These are phyloP conservation scores for Drosophila leonis DNA, from an alignment of 2,888 invertebrate species.

Conservation along the genomic window DNA sequence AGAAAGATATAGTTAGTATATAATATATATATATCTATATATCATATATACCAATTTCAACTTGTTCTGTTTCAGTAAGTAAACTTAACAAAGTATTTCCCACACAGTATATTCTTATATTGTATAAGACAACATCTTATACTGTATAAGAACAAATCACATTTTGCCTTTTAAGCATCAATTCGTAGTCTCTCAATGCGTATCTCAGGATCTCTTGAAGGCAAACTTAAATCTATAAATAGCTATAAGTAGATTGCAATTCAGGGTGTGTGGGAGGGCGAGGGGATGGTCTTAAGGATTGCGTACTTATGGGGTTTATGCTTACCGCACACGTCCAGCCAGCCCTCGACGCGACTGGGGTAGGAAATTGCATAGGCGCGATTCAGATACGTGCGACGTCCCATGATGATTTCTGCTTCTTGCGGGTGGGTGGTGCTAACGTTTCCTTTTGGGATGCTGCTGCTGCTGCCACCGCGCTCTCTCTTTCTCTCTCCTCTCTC, in stretches of 20 bases:
- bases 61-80: not conserved
- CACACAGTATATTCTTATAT: not conserved
- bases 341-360: conserved; percentile 85
- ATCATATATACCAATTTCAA: not conserved
- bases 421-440: conserved; percentile 30
- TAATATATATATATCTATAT: not conserved
- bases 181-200: not conserved
- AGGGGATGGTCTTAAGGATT: not conserved
- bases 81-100: too few relatives aligned
- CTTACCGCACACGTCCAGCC: conserved; percentile 86
- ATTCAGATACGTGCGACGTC: conserved; percentile 83
- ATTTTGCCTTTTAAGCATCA: not conserved
- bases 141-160: not conserved
- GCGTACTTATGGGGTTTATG: conserved; percentile 28
- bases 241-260: conserved; percentile 3
- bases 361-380: conserved; percentile 84
- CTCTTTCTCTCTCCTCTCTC: conserved; percentile 9
- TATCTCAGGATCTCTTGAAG: conserved; percentile 1
- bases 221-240: conserved; percentile 6
- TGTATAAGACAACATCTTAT: not conserved
- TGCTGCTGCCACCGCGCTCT: conserved; percentile 49
- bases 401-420: conserved; percentile 79
- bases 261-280: not conserved
- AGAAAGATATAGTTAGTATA: not conserved
- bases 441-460: conserved; percentile 55